Percentiles rank a stretch among this genome's conserved stretches.
phyloP scores from a whole-genome alignment of 2,113 vertebrate genomes.

The Podarcis muralis region DNA sequence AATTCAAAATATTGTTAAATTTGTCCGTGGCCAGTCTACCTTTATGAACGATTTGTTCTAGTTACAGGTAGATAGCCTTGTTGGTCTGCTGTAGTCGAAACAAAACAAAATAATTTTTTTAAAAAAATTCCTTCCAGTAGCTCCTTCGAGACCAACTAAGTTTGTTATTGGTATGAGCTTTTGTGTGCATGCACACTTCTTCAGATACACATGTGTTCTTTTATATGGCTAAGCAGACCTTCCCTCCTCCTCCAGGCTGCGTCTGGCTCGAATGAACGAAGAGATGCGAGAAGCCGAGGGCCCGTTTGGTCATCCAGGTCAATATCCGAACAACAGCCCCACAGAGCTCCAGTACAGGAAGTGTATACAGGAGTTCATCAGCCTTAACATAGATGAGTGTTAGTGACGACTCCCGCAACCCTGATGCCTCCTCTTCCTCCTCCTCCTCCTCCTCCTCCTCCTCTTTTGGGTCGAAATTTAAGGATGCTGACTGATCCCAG shows the following conservation, averaged over 20 bases:
- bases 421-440: constrained; percentile 26
- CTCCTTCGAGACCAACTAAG: too few species aligned
- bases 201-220: too few species aligned
- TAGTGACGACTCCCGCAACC: constrained; percentile 68
- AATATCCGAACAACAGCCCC: constrained; percentile 90
- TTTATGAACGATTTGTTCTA: too few species aligned
- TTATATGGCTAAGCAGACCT: background rate
- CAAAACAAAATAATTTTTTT: too few species aligned
- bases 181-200: too few species aligned
- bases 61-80: too few species aligned
- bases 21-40: too few species aligned
- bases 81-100: too few species aligned
- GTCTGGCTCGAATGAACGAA: constrained; percentile 95
- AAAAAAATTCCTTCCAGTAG: too few species aligned
- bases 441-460: constrained; percentile 36
- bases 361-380: constrained; percentile 98
- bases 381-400: constrained; percentile 91
- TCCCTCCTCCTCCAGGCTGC: constrained; percentile 78
- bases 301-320: constrained; percentile 88
- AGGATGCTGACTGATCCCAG: constrained; percentile 44
- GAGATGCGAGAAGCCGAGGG: constrained; percentile 97
- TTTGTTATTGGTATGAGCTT: too few species aligned
- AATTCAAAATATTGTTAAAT: too few species aligned
- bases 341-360: constrained; percentile 96
- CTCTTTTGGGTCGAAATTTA: constrained; percentile 49